These are phyloP conservation scores for Eupeodes luniger DNA, from an alignment of 2,888 invertebrate genomes.

Conservation along the genomic window DNA sequence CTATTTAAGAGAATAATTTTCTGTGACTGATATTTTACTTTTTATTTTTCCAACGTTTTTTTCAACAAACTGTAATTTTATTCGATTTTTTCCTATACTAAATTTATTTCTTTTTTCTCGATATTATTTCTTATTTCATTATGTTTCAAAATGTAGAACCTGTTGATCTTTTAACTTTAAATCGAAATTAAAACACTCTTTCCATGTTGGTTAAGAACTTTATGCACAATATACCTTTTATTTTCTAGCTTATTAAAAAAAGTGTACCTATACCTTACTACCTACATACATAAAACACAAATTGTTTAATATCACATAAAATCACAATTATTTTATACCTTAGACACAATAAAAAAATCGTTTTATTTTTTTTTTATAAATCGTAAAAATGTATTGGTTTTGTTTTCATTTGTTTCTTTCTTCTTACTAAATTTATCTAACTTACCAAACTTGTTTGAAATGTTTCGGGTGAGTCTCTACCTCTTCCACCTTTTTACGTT, in stretches of 20 bases:
- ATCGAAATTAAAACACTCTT: background rate
- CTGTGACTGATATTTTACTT: constrained; percentile 70
- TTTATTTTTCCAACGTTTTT: constrained; percentile 33
- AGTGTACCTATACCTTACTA: background rate
- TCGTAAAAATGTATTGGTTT: constrained; percentile 57
- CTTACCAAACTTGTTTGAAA: background rate
- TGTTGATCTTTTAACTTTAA: background rate
- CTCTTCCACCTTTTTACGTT: too few species aligned
- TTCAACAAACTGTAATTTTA: background rate
- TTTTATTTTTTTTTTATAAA: constrained; percentile 56
- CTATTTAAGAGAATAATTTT: constrained; percentile 70
- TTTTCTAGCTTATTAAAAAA: constrained; percentile 43
- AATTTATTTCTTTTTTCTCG: constrained; percentile 43
- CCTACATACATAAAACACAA: constrained; percentile 17
- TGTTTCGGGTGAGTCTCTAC: background rate
- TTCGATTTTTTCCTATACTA: background rate
- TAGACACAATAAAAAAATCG: constrained; percentile 67
- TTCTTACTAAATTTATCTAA: constrained; percentile 5
- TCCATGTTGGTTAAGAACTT: constrained; percentile 33
- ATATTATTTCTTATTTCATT: constrained; percentile 2
- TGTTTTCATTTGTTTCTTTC: constrained; percentile 20
- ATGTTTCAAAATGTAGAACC: background rate
- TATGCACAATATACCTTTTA: constrained; percentile 41
- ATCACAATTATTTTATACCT: constrained; percentile 66
- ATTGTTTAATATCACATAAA: constrained; percentile 61